Evolutionary conservation across 2,888 invertebrate genomes (phyloP).

Genomic region (Thecophora atra): DNA sequence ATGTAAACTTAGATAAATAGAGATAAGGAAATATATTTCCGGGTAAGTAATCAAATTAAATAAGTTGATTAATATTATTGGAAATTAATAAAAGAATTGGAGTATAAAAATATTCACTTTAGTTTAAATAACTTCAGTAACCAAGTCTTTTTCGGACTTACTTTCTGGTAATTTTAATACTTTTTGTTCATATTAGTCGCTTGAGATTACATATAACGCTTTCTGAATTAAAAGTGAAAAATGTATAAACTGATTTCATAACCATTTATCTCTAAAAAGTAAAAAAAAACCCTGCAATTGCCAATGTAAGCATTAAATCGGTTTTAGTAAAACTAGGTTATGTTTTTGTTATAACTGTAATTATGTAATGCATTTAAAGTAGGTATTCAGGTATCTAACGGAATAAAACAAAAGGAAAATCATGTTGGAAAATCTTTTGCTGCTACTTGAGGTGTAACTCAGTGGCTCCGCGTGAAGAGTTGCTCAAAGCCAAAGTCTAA

Average conservation of each 20-base stretch:
- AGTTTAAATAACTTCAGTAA: not conserved
- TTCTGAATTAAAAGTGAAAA: too few species aligned
- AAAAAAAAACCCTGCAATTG: too few species aligned
- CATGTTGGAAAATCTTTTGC: not conserved
- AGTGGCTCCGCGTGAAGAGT: constrained; percentile 5
- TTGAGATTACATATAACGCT: too few species aligned
- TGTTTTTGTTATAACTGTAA: not conserved
- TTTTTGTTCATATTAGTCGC: too few species aligned
- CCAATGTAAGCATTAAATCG: not conserved
- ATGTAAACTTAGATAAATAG: too few species aligned
- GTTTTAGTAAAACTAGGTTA: not conserved
- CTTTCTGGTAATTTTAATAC: too few species aligned
- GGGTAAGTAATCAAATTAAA: too few species aligned
- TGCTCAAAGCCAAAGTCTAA: too few species aligned
- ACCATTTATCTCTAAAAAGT: too few species aligned
- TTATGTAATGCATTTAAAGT: not conserved
- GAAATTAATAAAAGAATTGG: not conserved
- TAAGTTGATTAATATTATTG: too few species aligned
- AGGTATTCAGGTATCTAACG: not conserved
- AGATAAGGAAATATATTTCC: too few species aligned
- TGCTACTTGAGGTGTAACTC: constrained; percentile 3
- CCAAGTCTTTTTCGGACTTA: not conserved
- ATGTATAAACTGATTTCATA: too few species aligned
- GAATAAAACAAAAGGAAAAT: not conserved
- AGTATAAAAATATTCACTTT: not conserved